Evolutionary conservation across 2,797 vertebrate species (phyloP), one percentile per base, ranked within the genome.

Genomic region (Parauchenoglanis punctatus): DNA sequence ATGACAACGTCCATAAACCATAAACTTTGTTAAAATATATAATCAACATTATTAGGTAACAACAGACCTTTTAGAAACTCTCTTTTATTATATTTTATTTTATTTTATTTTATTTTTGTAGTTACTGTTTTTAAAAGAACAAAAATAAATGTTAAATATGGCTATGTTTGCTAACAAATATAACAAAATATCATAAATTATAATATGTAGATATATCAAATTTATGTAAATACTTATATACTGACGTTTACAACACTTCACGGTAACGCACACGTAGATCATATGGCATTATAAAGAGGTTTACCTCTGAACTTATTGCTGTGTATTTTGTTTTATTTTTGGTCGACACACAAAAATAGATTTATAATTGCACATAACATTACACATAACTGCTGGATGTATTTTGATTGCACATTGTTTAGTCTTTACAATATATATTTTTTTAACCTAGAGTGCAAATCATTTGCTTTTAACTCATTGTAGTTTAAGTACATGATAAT

Each of bases 301-400:
- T 52, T 52, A 35, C 25, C 20, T 81, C 40, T 81, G 3, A 46
- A 72, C 23, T 81, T 86, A 86, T 86, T 86, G 85, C 85, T 86
- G 11, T 35, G 25, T 13, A 72, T 58, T 72, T 72, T 25, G 4
- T 35, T 23, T 70, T 73, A 13, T 25, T 77, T 73, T 86, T 76
- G 25, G 46, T 15, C 13, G 23, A 52, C 11, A 7, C 8, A 49
- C 3, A 78, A 78, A 78, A 78, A 58, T 28, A 59, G 10, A 25
- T 40, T 23, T 40, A 59, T 40, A 40, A 25, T 15, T 25, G 8
- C 20, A 40, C 31, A 59, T 56, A 25, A n/a, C 44, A 35, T 80
- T 59, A 80, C 10, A 80, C 1, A 40, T 40, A 80, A 44, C 76
- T 35, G 31, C 77, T 80, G 77, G 77, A 40, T 59, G 28, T 59